Percentiles rank a stretch among this genome's conserved stretches.
These are phyloP conservation scores for Ctenopoma multispine DNA, from an alignment of 2,797 vertebrate species.

Conservation along the genomic window DNA sequence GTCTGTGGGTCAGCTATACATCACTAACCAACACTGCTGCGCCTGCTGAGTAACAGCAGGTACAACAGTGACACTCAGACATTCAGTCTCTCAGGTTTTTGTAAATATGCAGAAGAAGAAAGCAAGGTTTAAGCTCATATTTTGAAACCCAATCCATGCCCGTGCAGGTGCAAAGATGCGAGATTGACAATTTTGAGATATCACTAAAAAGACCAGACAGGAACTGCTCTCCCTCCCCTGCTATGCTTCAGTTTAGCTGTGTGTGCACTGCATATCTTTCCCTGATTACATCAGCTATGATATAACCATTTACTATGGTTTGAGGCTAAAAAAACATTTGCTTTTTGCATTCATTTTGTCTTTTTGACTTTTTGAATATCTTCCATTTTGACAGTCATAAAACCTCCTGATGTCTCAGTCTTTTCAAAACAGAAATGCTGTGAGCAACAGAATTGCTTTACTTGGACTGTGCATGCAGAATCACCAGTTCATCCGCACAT, in stretches of 20 bases:
- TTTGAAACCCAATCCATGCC: slow-evolving; percentile 35
- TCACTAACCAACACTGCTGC: slow-evolving; percentile 3
- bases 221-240: slow-evolving; percentile 28
- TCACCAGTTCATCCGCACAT: slow-evolving; percentile 36
- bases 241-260: slow-evolving; percentile 49
- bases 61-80: slow-evolving; percentile 1
- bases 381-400: slow-evolving; percentile 28
- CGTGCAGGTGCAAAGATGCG: slow-evolving; percentile 59
- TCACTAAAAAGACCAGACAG: slow-evolving; percentile 40
- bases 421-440: slow-evolving; percentile 26
- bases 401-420: background rate
- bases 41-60: slow-evolving; percentile 8
- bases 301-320: slow-evolving; percentile 53
- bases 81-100: slow-evolving; percentile 11
- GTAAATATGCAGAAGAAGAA: slow-evolving; percentile 23
- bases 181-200: slow-evolving; percentile 51
- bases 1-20: background rate
- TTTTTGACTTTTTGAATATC: slow-evolving; percentile 29
- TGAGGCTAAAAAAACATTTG: slow-evolving; percentile 36
- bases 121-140: slow-evolving; percentile 21
- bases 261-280: slow-evolving; percentile 55
- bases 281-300: slow-evolving; percentile 64
- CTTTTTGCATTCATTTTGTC: slow-evolving; percentile 54
- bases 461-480: slow-evolving; percentile 9
- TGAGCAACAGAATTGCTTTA: background rate